Conservation (phyloP, 2,797 vertebrate species). For the Crossoptilon crossoptilon region DNA sequence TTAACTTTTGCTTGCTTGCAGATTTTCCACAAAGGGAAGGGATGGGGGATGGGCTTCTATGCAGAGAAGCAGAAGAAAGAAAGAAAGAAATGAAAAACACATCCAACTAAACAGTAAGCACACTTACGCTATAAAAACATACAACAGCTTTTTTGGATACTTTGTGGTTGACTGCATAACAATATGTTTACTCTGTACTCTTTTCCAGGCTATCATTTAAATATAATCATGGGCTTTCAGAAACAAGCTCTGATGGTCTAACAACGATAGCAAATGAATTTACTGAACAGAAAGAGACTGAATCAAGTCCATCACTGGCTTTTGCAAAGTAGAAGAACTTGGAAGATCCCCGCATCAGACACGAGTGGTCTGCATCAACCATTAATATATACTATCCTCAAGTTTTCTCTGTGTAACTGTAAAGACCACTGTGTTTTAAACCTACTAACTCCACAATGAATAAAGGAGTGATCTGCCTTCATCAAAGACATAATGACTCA, state of each 20-base stretch:
- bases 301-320: not conserved
- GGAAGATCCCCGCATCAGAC: not conserved
- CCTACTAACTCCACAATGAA: not conserved
- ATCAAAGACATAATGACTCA: conserved; percentile 4
- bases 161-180: conserved; percentile 24
- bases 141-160: not conserved
- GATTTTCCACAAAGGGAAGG: not conserved
- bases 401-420: not conserved
- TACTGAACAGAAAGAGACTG: not conserved
- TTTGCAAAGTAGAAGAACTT: not conserved
- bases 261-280: not conserved
- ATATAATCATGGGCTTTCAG: conserved; percentile 26
- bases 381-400: not conserved
- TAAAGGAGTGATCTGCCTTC: not conserved
- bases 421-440: not conserved
- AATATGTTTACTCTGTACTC: not conserved
- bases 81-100: not conserved
- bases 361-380: not conserved
- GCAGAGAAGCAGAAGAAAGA: not conserved
- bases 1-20: not conserved
- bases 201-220: conserved; percentile 50
- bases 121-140: not conserved
- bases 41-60: not conserved
- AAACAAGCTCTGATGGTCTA: conserved; percentile 18
- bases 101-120: not conserved